Evolutionary conservation across 2,888 invertebrate genomes (phyloP), one percentile per base, ranked within the genome.

Genomic region (Molorchus minor): DNA sequence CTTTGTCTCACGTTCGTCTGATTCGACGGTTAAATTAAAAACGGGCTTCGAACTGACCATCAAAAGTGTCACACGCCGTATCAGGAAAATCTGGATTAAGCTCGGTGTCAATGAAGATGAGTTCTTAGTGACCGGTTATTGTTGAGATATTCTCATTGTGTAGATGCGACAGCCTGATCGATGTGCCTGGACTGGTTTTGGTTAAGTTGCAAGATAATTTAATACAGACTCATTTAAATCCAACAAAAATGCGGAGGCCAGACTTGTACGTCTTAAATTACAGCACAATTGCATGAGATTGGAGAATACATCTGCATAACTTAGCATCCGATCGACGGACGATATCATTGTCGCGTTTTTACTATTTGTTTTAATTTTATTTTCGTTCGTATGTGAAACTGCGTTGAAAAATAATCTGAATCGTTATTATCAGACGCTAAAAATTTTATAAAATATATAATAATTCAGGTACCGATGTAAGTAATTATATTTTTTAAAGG

Each of bases 201-300:
- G 64, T 70, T 70, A 68, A 69, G 65, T 64, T 64, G 71, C 68
- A 69, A 75, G 77, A 78, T 79, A 79, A 79, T 78, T 78, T 77
- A 77, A 77, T 77, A 75, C 75, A 58, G 70, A 70, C 74, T 76
- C 76, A 77, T 78, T 79, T 78, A 74, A 78, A 75, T 75, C 76
- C 70, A 69, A 69, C 73, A 78, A 78, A 78, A 78, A 78, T 77
- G 74, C 76, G 69, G 69, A 73, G 72, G 70, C 75, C 72, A 74
- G 75, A 76, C 76, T 69, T 75, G 77, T 75, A 74, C 72, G 73
- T 73, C 75, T 79, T 79, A 79, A 80, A 79, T 80, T 77, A 79
- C 79, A 78, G 76, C 75, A 79, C 79, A 80, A 80, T 79, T 80
- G 79, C 79, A 77, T 71, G 79, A 78, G 78, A 79, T 79, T 78